phyloP scores from a whole-genome alignment of 92 coral and sea anemone genomes.

The Epizoanthus fatuus region DNA sequence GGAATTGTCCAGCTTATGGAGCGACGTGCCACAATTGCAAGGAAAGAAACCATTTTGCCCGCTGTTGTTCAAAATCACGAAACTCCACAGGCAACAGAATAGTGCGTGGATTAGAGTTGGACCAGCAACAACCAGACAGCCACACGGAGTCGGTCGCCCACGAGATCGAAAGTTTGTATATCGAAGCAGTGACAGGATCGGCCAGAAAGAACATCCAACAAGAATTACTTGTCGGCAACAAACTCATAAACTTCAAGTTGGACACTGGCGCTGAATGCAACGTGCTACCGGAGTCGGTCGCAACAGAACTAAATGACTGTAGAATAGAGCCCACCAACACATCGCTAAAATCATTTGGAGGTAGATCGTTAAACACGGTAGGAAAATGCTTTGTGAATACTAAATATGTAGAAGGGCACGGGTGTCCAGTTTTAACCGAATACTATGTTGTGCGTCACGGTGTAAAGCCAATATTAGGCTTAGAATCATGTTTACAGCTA shows the following conservation, averaged over 20 bases:
- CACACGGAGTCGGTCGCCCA: background rate
- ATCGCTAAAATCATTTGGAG: slow-evolving; percentile 51
- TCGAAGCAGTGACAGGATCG: slow-evolving; percentile 29
- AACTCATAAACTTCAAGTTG: slow-evolving; percentile 40
- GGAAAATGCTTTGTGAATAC: slow-evolving; percentile 48
- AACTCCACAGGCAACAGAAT: background rate
- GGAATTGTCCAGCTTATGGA: slow-evolving; percentile 32
- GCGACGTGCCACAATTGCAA: slow-evolving; percentile 52
- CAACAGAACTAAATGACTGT: slow-evolving; percentile 37
- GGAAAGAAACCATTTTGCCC: slow-evolving; percentile 54
- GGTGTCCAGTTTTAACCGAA: slow-evolving; percentile 27
- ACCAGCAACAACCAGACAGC: background rate
- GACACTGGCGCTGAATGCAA: slow-evolving; percentile 59
- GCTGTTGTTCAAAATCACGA: slow-evolving; percentile 39
- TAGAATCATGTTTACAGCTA: slow-evolving; percentile 54
- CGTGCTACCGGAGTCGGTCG: slow-evolving; percentile 31
- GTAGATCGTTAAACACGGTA: slow-evolving; percentile 41
- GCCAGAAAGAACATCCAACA: slow-evolving; percentile 41
- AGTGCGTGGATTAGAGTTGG: background rate
- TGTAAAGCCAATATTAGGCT: slow-evolving; percentile 58
- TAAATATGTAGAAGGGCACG: background rate
- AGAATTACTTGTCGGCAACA: slow-evolving; percentile 36
- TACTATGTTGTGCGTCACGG: slow-evolving; percentile 58
- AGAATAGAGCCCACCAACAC: slow-evolving; percentile 34
- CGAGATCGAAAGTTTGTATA: slow-evolving; percentile 35